A percentile compares a stretch with the other conserved stretches of the same genome.
Evolutionary conservation across 2,113 vertebrate genomes (phyloP).

Genomic region (Martes martes): DNA sequence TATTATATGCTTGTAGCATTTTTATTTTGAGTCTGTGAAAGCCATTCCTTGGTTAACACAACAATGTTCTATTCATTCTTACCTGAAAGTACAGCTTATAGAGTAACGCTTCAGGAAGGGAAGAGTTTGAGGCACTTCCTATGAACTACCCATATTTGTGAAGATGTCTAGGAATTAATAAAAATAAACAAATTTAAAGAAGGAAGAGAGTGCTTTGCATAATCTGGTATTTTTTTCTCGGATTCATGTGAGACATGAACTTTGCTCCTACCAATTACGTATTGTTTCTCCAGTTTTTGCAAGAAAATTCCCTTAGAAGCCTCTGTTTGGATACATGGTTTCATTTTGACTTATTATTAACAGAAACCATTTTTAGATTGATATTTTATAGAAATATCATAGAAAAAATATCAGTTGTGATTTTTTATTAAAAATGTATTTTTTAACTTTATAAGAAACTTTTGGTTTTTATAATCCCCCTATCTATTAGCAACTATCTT

Average conservation of each 20-base stretch:
- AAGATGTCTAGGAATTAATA: background rate
- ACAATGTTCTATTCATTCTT: background rate
- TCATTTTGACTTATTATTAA: background rate
- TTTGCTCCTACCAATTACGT: background rate
- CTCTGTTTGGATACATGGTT: background rate
- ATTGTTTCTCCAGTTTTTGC: background rate
- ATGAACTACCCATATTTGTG: background rate
- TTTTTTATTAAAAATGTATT: background rate
- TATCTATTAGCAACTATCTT: background rate
- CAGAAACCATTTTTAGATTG: background rate
- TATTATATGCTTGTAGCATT: background rate
- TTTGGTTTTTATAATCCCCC: background rate
- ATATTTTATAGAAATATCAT: background rate
- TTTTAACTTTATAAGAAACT: background rate
- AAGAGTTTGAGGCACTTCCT: background rate
- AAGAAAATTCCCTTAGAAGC: background rate
- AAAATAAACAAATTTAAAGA: background rate
- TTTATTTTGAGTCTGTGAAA: background rate
- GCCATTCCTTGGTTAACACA: background rate
- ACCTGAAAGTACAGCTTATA: background rate
- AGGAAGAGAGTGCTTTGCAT: background rate
- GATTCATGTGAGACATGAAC: background rate
- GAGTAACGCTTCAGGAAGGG: background rate
- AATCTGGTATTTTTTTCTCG: background rate
- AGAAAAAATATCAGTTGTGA: background rate